A percentile compares a stretch with the other conserved stretches of the same genome.
These are phyloP conservation scores for Sebastes iracundus DNA, from an alignment of 2,797 vertebrate species.

Conservation along the genomic window DNA sequence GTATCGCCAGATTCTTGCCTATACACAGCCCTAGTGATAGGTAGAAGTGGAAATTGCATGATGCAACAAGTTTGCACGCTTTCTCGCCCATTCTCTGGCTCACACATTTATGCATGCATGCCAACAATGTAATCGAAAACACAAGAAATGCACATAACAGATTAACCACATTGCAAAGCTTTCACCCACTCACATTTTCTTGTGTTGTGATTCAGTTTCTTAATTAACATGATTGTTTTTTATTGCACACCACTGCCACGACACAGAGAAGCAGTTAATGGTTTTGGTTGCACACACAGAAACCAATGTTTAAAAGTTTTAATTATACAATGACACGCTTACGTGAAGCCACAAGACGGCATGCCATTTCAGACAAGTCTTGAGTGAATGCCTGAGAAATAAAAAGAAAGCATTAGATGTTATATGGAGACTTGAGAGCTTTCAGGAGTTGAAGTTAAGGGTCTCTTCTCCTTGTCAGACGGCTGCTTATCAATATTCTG, in stretches of 20 bases:
- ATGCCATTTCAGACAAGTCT: slow-evolving; percentile 2
- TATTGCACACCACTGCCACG: neutral
- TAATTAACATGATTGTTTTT: neutral
- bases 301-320: neutral
- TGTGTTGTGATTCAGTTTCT: neutral
- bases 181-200: neutral
- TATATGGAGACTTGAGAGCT: neutral
- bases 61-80: slow-evolving; percentile 50
- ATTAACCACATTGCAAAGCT: slow-evolving; percentile 2
- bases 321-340: slow-evolving; percentile 5
- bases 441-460: neutral
- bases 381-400: neutral
- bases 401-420: neutral
- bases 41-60: slow-evolving; percentile 28
- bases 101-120: neutral
- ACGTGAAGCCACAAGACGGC: neutral
- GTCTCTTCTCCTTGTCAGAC: slow-evolving; percentile 4
- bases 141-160: neutral
- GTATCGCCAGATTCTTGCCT: too few species aligned
- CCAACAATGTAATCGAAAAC: neutral
- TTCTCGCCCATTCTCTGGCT: neutral
- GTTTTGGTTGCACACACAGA: neutral
- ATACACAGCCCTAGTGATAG: too few species aligned
- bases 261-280: neutral
- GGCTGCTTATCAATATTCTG: slow-evolving; percentile 43